Evolutionary conservation across 2,113 vertebrate species (phyloP).

Genomic region (Montifringilla adamsi): DNA sequence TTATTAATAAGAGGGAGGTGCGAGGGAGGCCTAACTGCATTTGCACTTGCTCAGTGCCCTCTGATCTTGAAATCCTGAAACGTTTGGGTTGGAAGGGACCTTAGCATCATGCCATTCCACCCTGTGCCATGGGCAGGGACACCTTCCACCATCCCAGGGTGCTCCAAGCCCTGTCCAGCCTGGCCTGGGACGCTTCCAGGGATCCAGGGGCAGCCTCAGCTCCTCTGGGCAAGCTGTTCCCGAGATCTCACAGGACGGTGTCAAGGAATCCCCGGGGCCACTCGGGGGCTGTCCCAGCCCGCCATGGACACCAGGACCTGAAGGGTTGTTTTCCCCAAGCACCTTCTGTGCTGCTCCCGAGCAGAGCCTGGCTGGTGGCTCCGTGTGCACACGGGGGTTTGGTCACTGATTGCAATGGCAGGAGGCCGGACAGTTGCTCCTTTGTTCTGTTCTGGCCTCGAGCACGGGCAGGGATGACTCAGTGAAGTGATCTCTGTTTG

Average conservation of each 20-base stretch:
- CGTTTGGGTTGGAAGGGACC: background rate
- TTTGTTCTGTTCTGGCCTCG: background rate
- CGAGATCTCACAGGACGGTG: accelerated
- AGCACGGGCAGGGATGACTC: background rate
- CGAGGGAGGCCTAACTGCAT: background rate
- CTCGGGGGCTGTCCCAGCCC: background rate
- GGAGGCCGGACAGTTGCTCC: background rate
- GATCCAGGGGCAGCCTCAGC: background rate
- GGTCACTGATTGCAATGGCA: background rate
- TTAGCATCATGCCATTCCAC: background rate
- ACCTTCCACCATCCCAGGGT: accelerated
- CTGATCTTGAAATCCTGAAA: background rate
- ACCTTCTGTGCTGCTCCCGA: background rate
- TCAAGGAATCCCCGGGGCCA: no score
- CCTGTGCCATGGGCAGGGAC: background rate
- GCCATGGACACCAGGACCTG: accelerated
- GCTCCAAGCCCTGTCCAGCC: background rate
- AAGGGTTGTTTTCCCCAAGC: background rate
- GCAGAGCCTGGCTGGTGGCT: background rate
- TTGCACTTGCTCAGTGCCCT: background rate
- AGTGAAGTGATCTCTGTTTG: background rate
- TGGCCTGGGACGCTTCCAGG: background rate
- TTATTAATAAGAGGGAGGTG: background rate
- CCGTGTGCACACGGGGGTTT: background rate
- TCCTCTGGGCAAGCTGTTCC: background rate